Conservation (phyloP, 2,888 invertebrate species). For the Coleophora deauratella region DNA sequence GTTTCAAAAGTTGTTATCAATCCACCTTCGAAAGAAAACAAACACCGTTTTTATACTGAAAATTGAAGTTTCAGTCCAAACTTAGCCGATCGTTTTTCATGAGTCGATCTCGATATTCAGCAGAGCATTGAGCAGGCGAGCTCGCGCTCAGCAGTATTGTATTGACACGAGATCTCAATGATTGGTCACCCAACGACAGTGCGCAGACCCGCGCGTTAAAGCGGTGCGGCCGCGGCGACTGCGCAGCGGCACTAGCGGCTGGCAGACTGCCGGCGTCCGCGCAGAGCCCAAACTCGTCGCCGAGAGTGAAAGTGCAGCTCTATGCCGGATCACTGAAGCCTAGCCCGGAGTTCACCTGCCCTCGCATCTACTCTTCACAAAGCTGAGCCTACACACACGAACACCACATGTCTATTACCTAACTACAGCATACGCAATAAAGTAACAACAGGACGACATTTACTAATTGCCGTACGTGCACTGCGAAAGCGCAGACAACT, state of each 20-base stretch:
- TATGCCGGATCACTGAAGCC: conserved; percentile 43
- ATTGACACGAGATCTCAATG: conserved; percentile 44
- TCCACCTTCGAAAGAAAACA: not conserved
- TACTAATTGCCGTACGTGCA: not conserved
- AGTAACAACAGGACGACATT: no score
- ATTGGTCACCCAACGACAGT: conserved; percentile 17
- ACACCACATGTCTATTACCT: not conserved
- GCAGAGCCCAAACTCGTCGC: conserved; percentile 22
- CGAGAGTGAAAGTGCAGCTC: conserved; percentile 69
- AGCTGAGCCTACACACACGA: not conserved
- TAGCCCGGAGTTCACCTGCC: conserved; percentile 19
- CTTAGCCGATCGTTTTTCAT: conserved; percentile 40
- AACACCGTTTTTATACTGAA: conserved; percentile 13
- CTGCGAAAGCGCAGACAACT: not conserved
- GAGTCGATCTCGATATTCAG: conserved; percentile 47
- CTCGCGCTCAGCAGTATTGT: conserved; percentile 47
- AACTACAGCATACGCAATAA: not conserved
- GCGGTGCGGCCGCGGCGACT: conserved; percentile 52
- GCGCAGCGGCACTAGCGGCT: conserved; percentile 48
- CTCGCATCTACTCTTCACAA: not conserved
- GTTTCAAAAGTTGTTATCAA: not conserved
- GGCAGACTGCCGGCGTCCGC: conserved; percentile 24
- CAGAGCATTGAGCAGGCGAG: conserved; percentile 41
- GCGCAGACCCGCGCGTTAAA: conserved; percentile 31
- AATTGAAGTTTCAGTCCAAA: conserved; percentile 31